These are phyloP conservation scores for Cecidostiba fungosa DNA, from an alignment of 2,888 invertebrate species.

Conservation along the genomic window DNA sequence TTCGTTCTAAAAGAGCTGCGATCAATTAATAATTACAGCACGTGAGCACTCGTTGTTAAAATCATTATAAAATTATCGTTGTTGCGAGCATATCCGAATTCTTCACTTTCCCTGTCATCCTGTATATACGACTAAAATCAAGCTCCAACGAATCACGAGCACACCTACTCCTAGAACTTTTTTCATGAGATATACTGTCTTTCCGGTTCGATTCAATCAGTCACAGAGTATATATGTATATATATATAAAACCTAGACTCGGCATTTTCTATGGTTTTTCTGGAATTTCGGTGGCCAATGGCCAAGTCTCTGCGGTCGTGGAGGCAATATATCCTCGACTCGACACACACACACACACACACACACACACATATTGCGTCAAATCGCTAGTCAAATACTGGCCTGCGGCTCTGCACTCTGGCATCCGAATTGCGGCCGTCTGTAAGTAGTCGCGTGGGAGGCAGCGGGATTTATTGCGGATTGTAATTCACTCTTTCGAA, in stretches of 20 bases:
- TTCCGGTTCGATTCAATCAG: too few relatives aligned
- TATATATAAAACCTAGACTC: background rate
- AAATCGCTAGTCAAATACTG: slow-evolving; percentile 44
- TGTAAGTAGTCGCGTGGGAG: background rate
- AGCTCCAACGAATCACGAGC: too few relatives aligned
- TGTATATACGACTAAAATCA: background rate
- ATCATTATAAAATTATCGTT: background rate
- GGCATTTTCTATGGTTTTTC: slow-evolving; percentile 18
- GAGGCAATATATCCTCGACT: slow-evolving; percentile 33
- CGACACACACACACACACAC: background rate
- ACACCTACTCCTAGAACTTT: too few relatives aligned
- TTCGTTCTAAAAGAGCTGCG: too few relatives aligned
- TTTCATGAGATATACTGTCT: too few relatives aligned
- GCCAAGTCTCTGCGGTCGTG: background rate
- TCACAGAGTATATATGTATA: too few relatives aligned
- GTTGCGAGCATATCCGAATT: background rate
- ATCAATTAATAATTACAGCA: background rate
- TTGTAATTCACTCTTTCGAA: slow-evolving; percentile 10
- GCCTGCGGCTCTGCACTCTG: background rate
- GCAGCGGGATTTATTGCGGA: background rate
- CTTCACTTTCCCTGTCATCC: background rate
- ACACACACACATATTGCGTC: slow-evolving; percentile 21
- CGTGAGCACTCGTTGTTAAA: background rate
- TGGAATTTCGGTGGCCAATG: slow-evolving; percentile 7
- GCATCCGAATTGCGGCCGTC: background rate